Conservation (phyloP, 1,140 invertebrate species). For the Heliconius melpomene region DNA sequence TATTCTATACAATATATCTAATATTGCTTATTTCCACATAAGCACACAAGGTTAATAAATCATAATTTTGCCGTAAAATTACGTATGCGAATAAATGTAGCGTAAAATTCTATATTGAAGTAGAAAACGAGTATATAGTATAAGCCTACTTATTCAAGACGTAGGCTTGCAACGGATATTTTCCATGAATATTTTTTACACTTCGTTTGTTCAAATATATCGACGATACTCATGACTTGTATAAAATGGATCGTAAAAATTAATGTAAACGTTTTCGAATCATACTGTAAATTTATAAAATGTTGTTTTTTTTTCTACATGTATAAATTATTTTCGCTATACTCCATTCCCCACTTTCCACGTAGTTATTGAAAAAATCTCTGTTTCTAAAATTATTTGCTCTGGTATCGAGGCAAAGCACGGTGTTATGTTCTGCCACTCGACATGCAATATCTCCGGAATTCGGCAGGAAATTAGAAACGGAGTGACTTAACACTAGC, state of each 20-base stretch:
- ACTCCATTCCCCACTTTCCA: too few species aligned
- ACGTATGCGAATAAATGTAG: neutral
- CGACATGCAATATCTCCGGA: too few species aligned
- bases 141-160: neutral
- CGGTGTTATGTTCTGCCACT: too few species aligned
- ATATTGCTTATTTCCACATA: too few species aligned
- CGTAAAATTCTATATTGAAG: neutral
- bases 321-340: too few species aligned
- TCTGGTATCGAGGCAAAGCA: too few species aligned
- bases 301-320: too few species aligned
- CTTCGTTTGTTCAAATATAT: neutral
- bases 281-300: too few species aligned
- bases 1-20: too few species aligned
- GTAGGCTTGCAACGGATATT: neutral
- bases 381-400: too few species aligned
- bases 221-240: neutral
- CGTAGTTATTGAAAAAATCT: too few species aligned
- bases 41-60: too few species aligned
- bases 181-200: conserved; percentile 1
- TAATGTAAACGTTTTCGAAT: neutral
- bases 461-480: neutral
- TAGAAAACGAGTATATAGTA: neutral
- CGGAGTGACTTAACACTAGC: neutral
- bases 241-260: neutral
- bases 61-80: neutral